Percentiles rank a stretch among this genome's conserved stretches.
Conservation (phyloP, 2,888 invertebrate species). For the Pollenia angustigena region DNA sequence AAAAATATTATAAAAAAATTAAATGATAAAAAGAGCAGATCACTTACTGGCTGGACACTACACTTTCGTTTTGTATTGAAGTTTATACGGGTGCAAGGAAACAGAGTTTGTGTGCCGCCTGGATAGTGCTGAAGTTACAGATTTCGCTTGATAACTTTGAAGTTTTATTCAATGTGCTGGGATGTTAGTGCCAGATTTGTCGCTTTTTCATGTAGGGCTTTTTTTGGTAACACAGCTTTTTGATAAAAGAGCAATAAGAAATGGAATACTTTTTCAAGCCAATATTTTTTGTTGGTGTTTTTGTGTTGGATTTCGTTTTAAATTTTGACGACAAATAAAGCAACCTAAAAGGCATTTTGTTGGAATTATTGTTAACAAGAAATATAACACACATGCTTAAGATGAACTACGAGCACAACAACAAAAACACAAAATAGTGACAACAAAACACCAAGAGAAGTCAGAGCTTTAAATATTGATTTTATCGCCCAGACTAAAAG, state of each 20-base stretch:
- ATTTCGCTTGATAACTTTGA: conserved; percentile 82
- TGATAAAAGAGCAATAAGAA: conserved; percentile 14
- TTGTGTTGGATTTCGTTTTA: conserved; percentile 61
- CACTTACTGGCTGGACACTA: conserved; percentile 49
- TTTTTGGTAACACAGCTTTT: conserved; percentile 28
- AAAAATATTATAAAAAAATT: conserved; percentile 17
- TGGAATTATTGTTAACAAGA: conserved; percentile 83
- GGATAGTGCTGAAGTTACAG: conserved; percentile 55
- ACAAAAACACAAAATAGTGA: conserved; percentile 14
- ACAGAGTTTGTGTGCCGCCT: conserved; percentile 36
- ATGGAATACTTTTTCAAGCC: conserved; percentile 21
- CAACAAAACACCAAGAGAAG: neutral
- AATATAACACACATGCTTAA: conserved; percentile 71
- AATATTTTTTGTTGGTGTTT: conserved; percentile 21
- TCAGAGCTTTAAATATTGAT: conserved; percentile 27
- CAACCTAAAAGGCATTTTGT: conserved; percentile 79
- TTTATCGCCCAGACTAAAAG: neutral
- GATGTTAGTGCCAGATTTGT: conserved; percentile 82
- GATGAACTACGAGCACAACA: conserved; percentile 54
- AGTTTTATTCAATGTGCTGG: conserved; percentile 81
- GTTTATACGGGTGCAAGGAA: neutral
- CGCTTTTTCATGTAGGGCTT: conserved; percentile 78
- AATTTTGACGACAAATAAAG: conserved; percentile 72
- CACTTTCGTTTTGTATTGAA: conserved; percentile 23
- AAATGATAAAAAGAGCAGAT: conserved; percentile 47